Base-by-base conservation (phyloP, 2,797 vertebrate species). In the Chaenodraco wilsoni region DNA sequence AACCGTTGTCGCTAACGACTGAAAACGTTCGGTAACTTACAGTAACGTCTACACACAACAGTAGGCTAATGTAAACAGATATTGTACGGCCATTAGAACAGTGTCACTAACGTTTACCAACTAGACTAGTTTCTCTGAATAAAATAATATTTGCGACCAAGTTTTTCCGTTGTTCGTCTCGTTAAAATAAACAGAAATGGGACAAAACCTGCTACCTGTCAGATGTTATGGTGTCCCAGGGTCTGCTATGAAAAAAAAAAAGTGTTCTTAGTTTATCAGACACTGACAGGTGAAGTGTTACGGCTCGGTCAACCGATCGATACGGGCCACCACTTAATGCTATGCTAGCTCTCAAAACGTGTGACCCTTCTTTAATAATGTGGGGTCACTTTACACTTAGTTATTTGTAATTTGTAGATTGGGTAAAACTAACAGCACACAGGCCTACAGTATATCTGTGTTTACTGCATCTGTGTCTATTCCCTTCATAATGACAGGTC, bases 191-290 rank as follows among this genome's bases (percentile, higher is more conserved):
- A 9, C 10, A 37, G 15, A 59, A 64, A 27, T 14, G 8, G 16
- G 19, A 21, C 50, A 50, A 55, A 65, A 74, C 76, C 49, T 62
- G 65, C 51, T 13, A 73, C 9, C 19, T 67, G 65, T 72, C 50
- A 49, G 6, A 11, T 14, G 60, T 9, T 49, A 16, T 58, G 40
- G 5, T 23, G 1, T 9, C 12, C 33, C 8, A 19, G 16, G 17
- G 19, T 68, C 21, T 33, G n/a, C 23, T 2, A 0, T 52, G 27
- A 8, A 10, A 9, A 9, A 14, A 13, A 15, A n/a, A 7, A 7
- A 2, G 15, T 51, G 57, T 37, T 37, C 16, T 27, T 16, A 41
- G 31, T 66, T 66, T 44, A 46, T 33, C 10, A 54, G 15, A 65
- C 51, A 45, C 13, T 65, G 54, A 41, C 64, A 67, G 74, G 49